Conservation (phyloP, 2,888 invertebrate genomes). For the Lithophane ornitopus region DNA sequence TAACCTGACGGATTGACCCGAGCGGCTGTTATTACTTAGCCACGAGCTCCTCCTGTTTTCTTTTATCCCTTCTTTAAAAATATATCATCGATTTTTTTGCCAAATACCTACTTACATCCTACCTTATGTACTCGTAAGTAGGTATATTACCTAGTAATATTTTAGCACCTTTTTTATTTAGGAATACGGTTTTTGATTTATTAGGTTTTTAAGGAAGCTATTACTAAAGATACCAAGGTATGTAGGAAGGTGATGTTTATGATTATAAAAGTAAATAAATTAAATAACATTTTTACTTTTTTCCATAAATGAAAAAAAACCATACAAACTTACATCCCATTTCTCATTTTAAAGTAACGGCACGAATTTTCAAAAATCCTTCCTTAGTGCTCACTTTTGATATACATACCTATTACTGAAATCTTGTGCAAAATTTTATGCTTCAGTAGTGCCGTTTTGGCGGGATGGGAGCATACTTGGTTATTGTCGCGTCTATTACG, state of each 20-base stretch:
- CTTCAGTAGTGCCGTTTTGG: too few relatives aligned
- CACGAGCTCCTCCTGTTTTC: too few relatives aligned
- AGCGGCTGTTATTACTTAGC: too few relatives aligned
- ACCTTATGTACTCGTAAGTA: background rate
- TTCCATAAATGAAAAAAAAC: background rate
- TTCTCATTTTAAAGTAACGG: background rate
- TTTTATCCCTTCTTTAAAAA: slow-evolving; percentile 6
- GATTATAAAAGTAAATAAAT: background rate
- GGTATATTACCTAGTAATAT: background rate
- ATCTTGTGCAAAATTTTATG: background rate
- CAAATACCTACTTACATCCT: background rate
- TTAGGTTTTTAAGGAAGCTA: background rate
- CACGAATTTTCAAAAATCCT: background rate
- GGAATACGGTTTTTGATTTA: background rate
- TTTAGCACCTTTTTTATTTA: background rate
- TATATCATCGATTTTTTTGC: background rate
- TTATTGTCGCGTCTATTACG: too few relatives aligned
- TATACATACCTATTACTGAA: background rate
- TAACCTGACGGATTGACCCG: too few relatives aligned
- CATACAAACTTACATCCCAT: background rate
- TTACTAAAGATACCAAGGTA: background rate
- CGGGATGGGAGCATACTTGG: too few relatives aligned
- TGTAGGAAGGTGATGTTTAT: background rate
- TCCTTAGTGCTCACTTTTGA: background rate
- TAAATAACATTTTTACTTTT: background rate